Base-by-base conservation (phyloP, 1,140 invertebrate species). In the Yoshiicerus persimilis region DNA sequence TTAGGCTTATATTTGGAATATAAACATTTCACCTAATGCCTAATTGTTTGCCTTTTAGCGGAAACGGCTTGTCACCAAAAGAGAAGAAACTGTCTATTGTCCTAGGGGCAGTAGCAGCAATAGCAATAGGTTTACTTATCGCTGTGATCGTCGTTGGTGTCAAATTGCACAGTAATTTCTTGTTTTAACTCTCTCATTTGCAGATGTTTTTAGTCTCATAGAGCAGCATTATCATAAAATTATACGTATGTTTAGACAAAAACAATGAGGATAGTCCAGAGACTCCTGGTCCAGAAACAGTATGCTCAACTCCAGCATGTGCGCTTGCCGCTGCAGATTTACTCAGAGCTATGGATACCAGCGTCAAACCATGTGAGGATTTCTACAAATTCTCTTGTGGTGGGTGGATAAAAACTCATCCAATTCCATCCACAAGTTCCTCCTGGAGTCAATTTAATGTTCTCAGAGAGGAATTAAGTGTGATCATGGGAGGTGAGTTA, bases 381-480 rank as follows among this genome's bases (percentile, higher is more conserved):
- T 93, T 93, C 88, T 93, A 91, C 86, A 87, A 92, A 86, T 93
- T 91, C 87, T 90, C 92, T 2, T 93, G 92, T 91, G 92, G 92
- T 11, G 90, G 91, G 30, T 93, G 92, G 92, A 88, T 91, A n/a
- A 80, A 89, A 23, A 88, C 88, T 23, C 90, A 91, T 86, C 90
- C 91, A 9, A 90, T 92, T 62, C 91, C 89, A 27, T 66, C 62
- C 8, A 86, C 87, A 9, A 90, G 10, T 89, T 91, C 86, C 84
- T 90, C 75, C 86, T 91, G 87, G 91, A 87, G 87, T 75, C 87
- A 88, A 27, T 89, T 89, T 87, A 86, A 88, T 41, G 56, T 89
- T 34, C 62, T 89, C 4, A 36, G 87, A 56, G 89, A 88, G 36
- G 47, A 89, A 84, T 23, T 89, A 9, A 84, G 32, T 84, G 20